These are phyloP conservation scores for Sebastes paucispinis DNA, from an alignment of 2,797 vertebrate genomes.

Conservation along the genomic window DNA sequence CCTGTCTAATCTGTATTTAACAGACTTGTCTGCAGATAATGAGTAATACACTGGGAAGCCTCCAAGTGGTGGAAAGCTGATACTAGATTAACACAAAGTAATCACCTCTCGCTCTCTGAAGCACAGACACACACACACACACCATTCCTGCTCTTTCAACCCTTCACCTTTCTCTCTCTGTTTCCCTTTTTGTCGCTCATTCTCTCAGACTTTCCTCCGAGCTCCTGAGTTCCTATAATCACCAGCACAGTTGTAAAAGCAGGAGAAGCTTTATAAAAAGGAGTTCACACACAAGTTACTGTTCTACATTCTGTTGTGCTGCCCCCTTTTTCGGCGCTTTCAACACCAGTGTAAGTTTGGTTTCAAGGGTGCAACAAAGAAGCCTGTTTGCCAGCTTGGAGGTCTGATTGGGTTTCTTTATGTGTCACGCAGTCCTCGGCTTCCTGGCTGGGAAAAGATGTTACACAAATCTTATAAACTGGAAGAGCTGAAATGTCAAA, in stretches of 20 bases:
- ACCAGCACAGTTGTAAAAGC: conserved; percentile 22
- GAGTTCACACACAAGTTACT: conserved; percentile 9
- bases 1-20: conserved; percentile 75
- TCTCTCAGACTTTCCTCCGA: conserved; percentile 23
- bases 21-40: conserved; percentile 72
- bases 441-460: not conserved
- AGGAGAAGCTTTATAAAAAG: not conserved
- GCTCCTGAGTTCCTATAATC: conserved; percentile 25
- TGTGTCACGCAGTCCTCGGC: conserved; percentile 10
- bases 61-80: conserved; percentile 70
- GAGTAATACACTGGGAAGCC: conserved; percentile 62
- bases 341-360: conserved; percentile 11
- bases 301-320: conserved; percentile 17
- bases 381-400: conserved; percentile 16
- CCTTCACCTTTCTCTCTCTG: not conserved
- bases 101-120: conserved; percentile 51
- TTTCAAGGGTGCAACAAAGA: conserved; percentile 43
- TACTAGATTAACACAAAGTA: conserved; percentile 74
- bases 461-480: conserved; percentile 7
- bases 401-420: conserved; percentile 32
- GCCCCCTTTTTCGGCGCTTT: conserved; percentile 9
- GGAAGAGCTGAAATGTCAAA: conserved; percentile 1
- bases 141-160: conserved; percentile 27
- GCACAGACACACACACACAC: conserved; percentile 2
- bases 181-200: conserved; percentile 8